These are phyloP conservation scores for Papilio polyxenes DNA, from an alignment of 1,140 invertebrate species.

Conservation along the genomic window DNA sequence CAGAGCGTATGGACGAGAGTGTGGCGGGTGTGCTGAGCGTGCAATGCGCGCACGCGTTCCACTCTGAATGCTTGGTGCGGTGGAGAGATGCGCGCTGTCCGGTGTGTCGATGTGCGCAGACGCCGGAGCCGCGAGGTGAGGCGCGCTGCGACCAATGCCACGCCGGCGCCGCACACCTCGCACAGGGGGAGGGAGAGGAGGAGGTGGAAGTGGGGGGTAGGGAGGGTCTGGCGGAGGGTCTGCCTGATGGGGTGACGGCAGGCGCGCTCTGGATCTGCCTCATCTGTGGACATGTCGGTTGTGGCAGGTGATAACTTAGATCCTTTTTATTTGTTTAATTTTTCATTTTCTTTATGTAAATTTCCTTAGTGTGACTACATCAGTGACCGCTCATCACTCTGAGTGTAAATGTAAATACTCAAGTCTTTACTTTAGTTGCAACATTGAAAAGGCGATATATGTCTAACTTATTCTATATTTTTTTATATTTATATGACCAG, in stretches of 20 bases:
- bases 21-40: constrained; percentile 98
- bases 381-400: too few relatives aligned
- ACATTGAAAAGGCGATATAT: too few relatives aligned
- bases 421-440: too few relatives aligned
- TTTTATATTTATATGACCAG: constrained; percentile 64
- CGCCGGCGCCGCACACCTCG: constrained; percentile 38
- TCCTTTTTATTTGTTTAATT: too few relatives aligned
- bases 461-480: not conserved
- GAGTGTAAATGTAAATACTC: too few relatives aligned
- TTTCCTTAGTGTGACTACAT: too few relatives aligned
- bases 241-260: constrained; percentile 76
- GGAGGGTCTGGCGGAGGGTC: constrained; percentile 62
- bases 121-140: constrained; percentile 92
- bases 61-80: constrained; percentile 95
- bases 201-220: constrained; percentile 46
- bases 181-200: constrained; percentile 34
- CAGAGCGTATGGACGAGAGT: constrained; percentile 99
- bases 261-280: constrained; percentile 99
- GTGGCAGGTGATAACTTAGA: constrained; percentile 84
- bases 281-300: constrained; percentile 99
- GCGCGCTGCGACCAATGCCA: constrained; percentile 93
- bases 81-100: constrained; percentile 97
- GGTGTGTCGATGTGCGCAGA: constrained; percentile 93
- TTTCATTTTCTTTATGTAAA: too few relatives aligned
- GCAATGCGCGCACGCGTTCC: constrained; percentile 99